Evolutionary conservation across 1,140 invertebrate species (phyloP), one percentile per base, ranked within the genome.

Genomic region (Pectinophora gossypiella): DNA sequence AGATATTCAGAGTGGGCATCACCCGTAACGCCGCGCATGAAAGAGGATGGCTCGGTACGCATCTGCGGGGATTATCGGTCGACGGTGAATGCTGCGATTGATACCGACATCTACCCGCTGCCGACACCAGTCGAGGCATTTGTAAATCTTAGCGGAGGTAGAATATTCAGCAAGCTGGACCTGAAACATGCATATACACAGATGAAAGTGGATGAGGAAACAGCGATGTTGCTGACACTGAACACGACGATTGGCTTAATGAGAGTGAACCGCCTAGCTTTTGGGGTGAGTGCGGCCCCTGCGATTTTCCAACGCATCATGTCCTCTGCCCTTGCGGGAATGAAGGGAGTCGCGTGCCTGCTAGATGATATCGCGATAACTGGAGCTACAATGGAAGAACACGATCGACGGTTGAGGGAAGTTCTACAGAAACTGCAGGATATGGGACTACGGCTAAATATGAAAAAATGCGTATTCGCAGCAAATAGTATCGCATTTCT

Each of bases 1-100:
- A 61, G 52, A 13, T 57, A 54, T 45, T 64, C 62, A 0, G 32
- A 61, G 15, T 64, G 62, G 58, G 58, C 62, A n/a, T 56, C 62
- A n/a, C 62, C 62, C 12, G 35, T 64, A 13, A 49, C 51, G 19
- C 27, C 56, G 3, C 54, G 59, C 1, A 59, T 51, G 43, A 64
- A 64, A 43, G 48, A 64, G 13, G 48, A 59, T 21, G 61, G 56
- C 0, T 51, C 53, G 6, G 38, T 64, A 7, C 47, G 61, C 3
- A 52, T 64, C 9, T 64, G 61, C 54, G 61, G 56, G 3, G 57
- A 59, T 19, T 59, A 64, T 23, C 19, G 57, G 4, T 47, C 56
- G n/a, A 64, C 61, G 1, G 62, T 61, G 1, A 65, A 65, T 47
- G 9, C 43, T 42, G 48, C 54, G 1, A 57, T 54, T 27, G 49